Evolutionary conservation across 2,797 vertebrate species (phyloP).

Genomic region (Cyprinodon diabolis): DNA sequence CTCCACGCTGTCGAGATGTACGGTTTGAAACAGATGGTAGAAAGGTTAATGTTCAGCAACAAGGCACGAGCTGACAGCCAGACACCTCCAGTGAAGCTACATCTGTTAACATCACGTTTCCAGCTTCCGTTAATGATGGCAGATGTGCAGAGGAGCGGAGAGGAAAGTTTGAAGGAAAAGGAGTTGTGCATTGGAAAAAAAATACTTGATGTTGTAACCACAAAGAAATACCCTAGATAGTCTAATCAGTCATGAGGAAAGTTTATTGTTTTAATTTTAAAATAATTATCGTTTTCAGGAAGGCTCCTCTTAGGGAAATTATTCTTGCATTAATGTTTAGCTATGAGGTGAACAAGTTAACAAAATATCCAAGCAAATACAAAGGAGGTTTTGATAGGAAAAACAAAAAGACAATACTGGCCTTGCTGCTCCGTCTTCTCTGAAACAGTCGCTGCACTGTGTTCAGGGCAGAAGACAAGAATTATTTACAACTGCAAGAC

Average conservation of each 20-base stretch:
- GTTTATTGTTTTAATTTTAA: slow-evolving; percentile 32
- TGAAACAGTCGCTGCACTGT: slow-evolving; percentile 20
- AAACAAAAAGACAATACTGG: slow-evolving; percentile 28
- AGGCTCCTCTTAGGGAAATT: slow-evolving; percentile 24
- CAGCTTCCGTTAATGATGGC: slow-evolving; percentile 31
- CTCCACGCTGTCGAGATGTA: slow-evolving; percentile 39
- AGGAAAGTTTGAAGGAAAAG: not conserved
- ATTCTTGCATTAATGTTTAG: slow-evolving; percentile 20
- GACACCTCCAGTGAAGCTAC: slow-evolving; percentile 55
- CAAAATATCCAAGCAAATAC: slow-evolving; percentile 3
- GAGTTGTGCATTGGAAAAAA: not conserved
- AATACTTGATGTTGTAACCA: not conserved
- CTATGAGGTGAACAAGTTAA: slow-evolving; percentile 15
- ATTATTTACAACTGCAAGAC: slow-evolving; percentile 26
- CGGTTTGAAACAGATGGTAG: slow-evolving; percentile 62
- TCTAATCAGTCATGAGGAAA: slow-evolving; percentile 37
- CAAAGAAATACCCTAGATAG: not conserved
- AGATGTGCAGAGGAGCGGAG: slow-evolving; percentile 23
- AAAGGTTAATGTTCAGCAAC: slow-evolving; percentile 66
- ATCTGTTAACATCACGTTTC: slow-evolving; percentile 59
- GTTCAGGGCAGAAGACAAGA: slow-evolving; percentile 8
- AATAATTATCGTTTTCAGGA: slow-evolving; percentile 21
- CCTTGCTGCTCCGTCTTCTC: slow-evolving; percentile 25
- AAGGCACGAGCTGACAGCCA: slow-evolving; percentile 53
- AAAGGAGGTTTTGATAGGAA: slow-evolving; percentile 25